Evolutionary conservation across 2,888 invertebrate genomes (phyloP).

Genomic region (Notodonta dromedarius): DNA sequence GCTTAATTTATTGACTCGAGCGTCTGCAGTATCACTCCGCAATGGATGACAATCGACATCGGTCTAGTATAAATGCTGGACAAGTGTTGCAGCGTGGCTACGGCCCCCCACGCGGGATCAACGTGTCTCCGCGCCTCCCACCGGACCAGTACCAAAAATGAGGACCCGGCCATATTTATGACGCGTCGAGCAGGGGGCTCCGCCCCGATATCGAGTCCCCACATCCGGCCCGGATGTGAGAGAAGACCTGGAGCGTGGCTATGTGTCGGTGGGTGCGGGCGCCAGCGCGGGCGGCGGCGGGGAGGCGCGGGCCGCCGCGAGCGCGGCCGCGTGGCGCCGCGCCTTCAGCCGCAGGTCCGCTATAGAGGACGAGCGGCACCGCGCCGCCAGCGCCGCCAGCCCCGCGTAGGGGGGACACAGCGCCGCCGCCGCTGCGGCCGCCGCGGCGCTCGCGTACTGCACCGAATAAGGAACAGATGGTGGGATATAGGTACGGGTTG

Average conservation of each 20-base stretch:
- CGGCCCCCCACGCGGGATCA: conserved; percentile 24
- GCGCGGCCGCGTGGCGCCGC: conserved; percentile 95
- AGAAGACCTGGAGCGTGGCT: conserved; percentile 37
- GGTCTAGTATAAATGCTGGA: too few species aligned
- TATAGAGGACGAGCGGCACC: conserved; percentile 95
- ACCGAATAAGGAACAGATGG: neutral
- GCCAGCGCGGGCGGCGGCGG: conserved; percentile 50
- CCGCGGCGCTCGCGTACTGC: conserved; percentile 76
- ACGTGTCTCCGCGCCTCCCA: too few species aligned
- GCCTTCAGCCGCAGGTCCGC: conserved; percentile 97
- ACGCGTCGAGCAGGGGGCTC: too few species aligned
- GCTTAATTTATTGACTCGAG: too few species aligned
- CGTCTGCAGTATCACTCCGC: too few species aligned
- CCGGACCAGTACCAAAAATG: too few species aligned
- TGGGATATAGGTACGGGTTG: too few species aligned
- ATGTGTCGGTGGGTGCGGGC: conserved; percentile 63
- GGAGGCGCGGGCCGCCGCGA: conserved; percentile 85
- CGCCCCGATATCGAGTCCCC: too few species aligned
- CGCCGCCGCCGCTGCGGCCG: conserved; percentile 85
- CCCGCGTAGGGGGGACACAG: conserved; percentile 88
- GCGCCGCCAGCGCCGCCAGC: conserved; percentile 91
- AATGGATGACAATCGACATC: too few species aligned
- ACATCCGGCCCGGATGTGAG: too few species aligned
- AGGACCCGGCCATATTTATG: too few species aligned
- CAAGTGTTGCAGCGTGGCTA: conserved; percentile 43